Conservation (phyloP, 2,888 invertebrate species). For the Campoplex capitator region DNA sequence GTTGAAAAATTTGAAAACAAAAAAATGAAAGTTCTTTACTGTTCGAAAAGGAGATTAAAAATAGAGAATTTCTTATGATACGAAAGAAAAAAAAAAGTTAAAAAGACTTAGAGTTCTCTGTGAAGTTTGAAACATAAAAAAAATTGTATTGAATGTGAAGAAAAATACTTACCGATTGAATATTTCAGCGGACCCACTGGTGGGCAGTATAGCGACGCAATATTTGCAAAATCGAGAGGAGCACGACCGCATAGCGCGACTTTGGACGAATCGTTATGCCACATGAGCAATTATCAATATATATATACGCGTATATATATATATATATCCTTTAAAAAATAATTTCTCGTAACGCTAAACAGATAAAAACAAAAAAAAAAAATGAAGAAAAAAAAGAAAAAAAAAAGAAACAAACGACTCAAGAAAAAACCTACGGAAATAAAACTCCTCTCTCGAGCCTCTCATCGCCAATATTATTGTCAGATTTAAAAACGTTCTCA, state of each 20-base stretch:
- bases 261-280: slow-evolving; percentile 99
- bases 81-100: neutral
- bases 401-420: slow-evolving; percentile 33
- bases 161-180: slow-evolving; percentile 38
- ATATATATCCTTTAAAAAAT: slow-evolving; percentile 60
- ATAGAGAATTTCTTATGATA: neutral
- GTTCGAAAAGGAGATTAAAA: neutral
- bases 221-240: slow-evolving; percentile 98
- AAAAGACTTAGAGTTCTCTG: neutral
- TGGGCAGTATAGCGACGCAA: slow-evolving; percentile 99
- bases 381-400: slow-evolving; percentile 52
- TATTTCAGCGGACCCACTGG: slow-evolving; percentile 95
- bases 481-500: slow-evolving; percentile 38
- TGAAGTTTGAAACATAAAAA: neutral
- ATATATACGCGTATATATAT: slow-evolving; percentile 43
- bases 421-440: slow-evolving; percentile 43
- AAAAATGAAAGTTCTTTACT: neutral
- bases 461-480: slow-evolving; percentile 53
- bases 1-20: slow-evolving; percentile 69
- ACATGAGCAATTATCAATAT: slow-evolving; percentile 88
- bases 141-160: neutral
- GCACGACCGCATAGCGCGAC: slow-evolving; percentile 98
- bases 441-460: slow-evolving; percentile 61
- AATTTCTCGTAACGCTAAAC: slow-evolving; percentile 68
- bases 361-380: slow-evolving; percentile 64